These are phyloP conservation scores for Mercenaria mercenaria DNA, from an alignment of 1,140 invertebrate species.

Conservation along the genomic window DNA sequence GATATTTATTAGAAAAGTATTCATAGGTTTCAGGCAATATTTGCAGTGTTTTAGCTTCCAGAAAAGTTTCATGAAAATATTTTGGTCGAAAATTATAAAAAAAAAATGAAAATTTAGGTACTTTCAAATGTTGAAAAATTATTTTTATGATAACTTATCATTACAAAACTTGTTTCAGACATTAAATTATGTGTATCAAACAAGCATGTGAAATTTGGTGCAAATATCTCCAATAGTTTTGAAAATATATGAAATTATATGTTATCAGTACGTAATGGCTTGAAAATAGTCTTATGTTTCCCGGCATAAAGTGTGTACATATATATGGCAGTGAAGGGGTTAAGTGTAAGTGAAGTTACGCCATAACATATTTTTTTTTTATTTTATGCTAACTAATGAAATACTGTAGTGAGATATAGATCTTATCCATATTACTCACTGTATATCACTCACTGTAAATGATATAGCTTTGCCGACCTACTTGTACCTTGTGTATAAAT, in stretches of 20 bases:
- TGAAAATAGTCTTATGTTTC: background rate
- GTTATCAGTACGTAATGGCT: conserved; percentile 21
- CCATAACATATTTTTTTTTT: too few species aligned
- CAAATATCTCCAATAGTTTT: conserved; percentile 31
- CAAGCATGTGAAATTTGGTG: conserved; percentile 50
- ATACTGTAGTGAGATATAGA: too few species aligned
- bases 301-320: too few species aligned
- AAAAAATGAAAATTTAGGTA: conserved; percentile 45
- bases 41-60: conserved; percentile 26
- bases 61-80: background rate
- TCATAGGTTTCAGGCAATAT: conserved; percentile 29
- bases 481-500: too few species aligned
- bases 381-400: too few species aligned
- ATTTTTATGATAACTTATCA: conserved; percentile 35
- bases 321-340: too few species aligned
- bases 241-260: conserved; percentile 44
- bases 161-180: conserved; percentile 43
- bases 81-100: background rate
- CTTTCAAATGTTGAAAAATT: conserved; percentile 45
- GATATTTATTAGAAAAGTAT: conserved; percentile 35
- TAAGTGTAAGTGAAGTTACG: too few species aligned
- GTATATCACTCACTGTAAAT: too few species aligned
- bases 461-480: too few species aligned
- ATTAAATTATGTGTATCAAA: conserved; percentile 45
- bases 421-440: too few species aligned